Conservation (phyloP, 2,797 vertebrate species). For the Sardinella longiceps region DNA sequence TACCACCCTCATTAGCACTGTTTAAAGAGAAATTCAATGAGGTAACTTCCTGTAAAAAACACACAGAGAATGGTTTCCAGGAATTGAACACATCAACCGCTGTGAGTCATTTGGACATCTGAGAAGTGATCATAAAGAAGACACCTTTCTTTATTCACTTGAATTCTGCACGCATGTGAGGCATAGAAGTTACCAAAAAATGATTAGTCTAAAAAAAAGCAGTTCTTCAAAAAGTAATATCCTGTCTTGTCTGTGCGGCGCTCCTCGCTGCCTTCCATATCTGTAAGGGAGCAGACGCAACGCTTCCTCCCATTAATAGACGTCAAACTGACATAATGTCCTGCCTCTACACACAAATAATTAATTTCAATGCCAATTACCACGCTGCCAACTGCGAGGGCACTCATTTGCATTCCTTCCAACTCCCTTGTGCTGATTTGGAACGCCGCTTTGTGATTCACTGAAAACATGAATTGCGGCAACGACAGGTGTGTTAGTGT, state of each 20-base stretch:
- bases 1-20: background rate
- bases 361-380: conserved; percentile 35
- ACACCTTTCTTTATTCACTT: background rate
- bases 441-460: background rate
- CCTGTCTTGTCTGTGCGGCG: conserved; percentile 1
- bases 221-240: background rate
- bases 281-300: background rate
- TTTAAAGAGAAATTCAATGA: background rate
- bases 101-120: background rate
- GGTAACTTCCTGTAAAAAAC: background rate
- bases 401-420: background rate
- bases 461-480: background rate
- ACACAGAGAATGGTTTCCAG: background rate
- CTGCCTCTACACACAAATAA: conserved; percentile 41
- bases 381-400: conserved; percentile 34
- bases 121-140: background rate
- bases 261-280: conserved; percentile 31
- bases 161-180: background rate
- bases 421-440: background rate
- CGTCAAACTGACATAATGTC: conserved; percentile 43
- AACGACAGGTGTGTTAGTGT: background rate
- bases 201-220: background rate
- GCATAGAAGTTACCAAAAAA: background rate
- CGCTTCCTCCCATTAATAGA: conserved; percentile 42
- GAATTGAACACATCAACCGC: background rate